Evolutionary conservation across 2,888 invertebrate species (phyloP).

Genomic region (Willowsia nigromaculata): DNA sequence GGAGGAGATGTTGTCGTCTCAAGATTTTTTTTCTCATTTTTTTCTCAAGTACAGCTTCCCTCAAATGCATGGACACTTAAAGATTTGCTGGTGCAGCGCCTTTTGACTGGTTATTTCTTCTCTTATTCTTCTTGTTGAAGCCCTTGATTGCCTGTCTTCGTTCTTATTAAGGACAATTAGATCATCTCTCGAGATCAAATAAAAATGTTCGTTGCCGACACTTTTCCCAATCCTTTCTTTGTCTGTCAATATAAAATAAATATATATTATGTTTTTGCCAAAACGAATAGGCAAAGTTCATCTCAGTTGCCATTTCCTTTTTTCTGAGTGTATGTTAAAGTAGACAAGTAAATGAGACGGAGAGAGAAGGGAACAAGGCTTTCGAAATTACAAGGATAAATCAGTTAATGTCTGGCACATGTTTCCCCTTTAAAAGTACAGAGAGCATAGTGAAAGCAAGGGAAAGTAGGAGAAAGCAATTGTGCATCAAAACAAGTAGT

Average conservation of each 20-base stretch:
- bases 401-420: slow-evolving; percentile 19
- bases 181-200: slow-evolving; percentile 61
- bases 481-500: neutral
- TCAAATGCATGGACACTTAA: neutral
- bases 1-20: slow-evolving; percentile 23
- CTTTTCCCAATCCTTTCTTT: no score
- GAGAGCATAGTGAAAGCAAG: neutral
- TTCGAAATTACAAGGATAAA: slow-evolving; percentile 20
- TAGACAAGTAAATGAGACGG: neutral
- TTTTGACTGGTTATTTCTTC: no score
- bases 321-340: neutral
- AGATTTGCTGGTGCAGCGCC: slow-evolving; percentile 47
- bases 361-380: neutral
- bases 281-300: neutral
- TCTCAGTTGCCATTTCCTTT: neutral
- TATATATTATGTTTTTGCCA: no score
- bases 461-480: neutral
- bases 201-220: neutral
- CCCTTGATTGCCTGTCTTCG: slow-evolving; percentile 60
- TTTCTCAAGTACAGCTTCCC: neutral
- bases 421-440: neutral
- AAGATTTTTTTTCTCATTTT: neutral
- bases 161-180: slow-evolving; percentile 64
- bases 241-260: slow-evolving; percentile 7
- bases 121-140: no score